A percentile compares a stretch with the other conserved stretches of the same genome.
Evolutionary conservation across 2,888 invertebrate genomes (phyloP).

Genomic region (Melinopterus prodromus): DNA sequence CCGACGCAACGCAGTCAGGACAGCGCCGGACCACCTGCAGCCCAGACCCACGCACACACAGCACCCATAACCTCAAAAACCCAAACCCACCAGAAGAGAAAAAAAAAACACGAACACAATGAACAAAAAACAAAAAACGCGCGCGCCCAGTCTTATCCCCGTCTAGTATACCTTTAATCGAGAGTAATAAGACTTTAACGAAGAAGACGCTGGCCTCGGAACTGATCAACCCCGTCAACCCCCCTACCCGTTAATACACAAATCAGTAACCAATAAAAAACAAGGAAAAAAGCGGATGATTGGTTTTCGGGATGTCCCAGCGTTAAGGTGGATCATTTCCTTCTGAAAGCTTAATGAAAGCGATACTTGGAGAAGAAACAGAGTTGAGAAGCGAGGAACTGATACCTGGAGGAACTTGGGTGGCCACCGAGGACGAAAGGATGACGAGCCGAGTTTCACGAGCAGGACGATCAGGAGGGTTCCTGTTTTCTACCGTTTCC

Average conservation of each 20-base stretch:
- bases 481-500: background rate
- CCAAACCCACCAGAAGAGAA: conserved; percentile 47
- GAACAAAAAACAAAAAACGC: background rate
- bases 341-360: background rate
- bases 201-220: background rate
- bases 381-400: background rate
- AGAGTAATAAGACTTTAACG: conserved; percentile 61
- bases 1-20: conserved; percentile 56
- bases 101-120: conserved; percentile 17
- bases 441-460: background rate
- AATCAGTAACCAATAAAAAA: too few relatives aligned
- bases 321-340: background rate
- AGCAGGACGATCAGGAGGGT: background rate
- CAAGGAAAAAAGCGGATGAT: background rate
- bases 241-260: background rate
- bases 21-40: conserved; percentile 51
- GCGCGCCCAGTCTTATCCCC: conserved; percentile 36
- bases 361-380: background rate
- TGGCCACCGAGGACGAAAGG: background rate
- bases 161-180: conserved; percentile 57
- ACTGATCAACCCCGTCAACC: background rate
- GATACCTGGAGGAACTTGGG: background rate
- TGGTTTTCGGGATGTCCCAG: background rate
- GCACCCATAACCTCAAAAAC: conserved; percentile 35
- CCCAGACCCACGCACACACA: conserved; percentile 47